Base-by-base conservation (phyloP, 1,140 invertebrate species). In the Tribolium castaneum region DNA sequence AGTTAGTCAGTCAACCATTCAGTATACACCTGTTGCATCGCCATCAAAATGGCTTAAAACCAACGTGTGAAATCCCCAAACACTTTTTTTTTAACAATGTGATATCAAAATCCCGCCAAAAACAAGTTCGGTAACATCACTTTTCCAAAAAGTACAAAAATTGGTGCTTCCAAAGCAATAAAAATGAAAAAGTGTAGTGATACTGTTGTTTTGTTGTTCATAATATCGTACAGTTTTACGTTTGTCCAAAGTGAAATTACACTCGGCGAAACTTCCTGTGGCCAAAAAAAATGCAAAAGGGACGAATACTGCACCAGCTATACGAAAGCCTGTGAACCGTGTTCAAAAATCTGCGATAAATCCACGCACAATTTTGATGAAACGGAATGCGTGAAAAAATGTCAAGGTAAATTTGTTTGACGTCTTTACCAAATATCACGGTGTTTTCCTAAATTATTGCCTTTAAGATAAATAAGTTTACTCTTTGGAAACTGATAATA, bases 21-120 rank as follows among this genome's bases (percentile, higher is more conserved):
- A 22, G 78, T 72, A 79, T 73, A 80, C 82, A 83, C 82, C 80
- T 83, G 82, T 80, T 80, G 59, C 71, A 59, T 76, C n/a, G 52
- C 30, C 56, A 25, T n/a, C 54, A 70, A 70, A 34, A 70, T 70
- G 52, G 62, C 35, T 52, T 52, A 50, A 25, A 25, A 54, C 62
- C 35, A 3, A 45, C 7, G 25, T 75, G 14, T 52, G 25, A 34
- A 19, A 13, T 51, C n/a, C 45, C 7, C 14, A 12, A 22, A 6
- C 6, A 73, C 7, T 52, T n/a, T 54, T 73, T 16, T 30, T 73
- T 16, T 30, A 54, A 52, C 25, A 52, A 73, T 73, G 71, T 54
- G 49, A 54, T 39, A 49, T 45, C 14, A 25, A 70, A 54, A 14
- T 71, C 25, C 12, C 10, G 10, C 45, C 34, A 62, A 71, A 19